phyloP scores from a whole-genome alignment of 2,113 vertebrate species.

The Tetraodon nigroviridis region DNA sequence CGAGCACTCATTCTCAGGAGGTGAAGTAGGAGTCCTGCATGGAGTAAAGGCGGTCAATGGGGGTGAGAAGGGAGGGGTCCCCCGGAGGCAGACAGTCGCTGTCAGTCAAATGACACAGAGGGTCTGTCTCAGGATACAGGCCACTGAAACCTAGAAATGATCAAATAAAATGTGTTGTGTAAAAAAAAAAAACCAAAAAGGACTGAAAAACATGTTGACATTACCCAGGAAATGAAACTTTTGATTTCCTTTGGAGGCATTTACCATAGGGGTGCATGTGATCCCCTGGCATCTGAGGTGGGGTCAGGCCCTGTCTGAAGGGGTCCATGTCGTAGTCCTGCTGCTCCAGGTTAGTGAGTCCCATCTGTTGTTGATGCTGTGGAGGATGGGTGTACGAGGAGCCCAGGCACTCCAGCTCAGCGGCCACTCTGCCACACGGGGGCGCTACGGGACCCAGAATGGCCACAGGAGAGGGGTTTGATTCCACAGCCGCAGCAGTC shows the following conservation, averaged over 20 bases:
- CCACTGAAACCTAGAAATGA: conserved; percentile 80
- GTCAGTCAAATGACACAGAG: conserved; percentile 83
- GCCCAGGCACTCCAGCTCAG: conserved; percentile 80
- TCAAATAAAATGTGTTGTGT: not conserved
- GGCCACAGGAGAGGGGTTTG: conserved; percentile 2
- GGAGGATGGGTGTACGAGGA: conserved; percentile 76
- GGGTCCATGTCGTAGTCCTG: conserved; percentile 83
- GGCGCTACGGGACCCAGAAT: conserved; percentile 65
- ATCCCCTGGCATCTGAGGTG: conserved; percentile 96
- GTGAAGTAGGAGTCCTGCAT: conserved; percentile 99
- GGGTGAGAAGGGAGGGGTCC: conserved; percentile 84
- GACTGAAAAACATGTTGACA: not conserved
- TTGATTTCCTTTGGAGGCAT: conserved; percentile 7
- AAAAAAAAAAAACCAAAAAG: not conserved
- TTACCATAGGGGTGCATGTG: conserved; percentile 96
- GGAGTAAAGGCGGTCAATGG: conserved; percentile 94
- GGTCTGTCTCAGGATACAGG: conserved; percentile 82
- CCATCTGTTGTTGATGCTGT: conserved; percentile 79
- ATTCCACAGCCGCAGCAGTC: not conserved
- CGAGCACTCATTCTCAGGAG: conserved; percentile 73
- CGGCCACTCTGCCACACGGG: conserved; percentile 64
- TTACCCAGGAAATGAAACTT: not conserved
- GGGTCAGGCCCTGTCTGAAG: conserved; percentile 93
- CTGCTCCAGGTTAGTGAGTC: conserved; percentile 81
- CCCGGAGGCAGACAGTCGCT: conserved; percentile 81